Evolutionary conservation across 2,888 invertebrate genomes (phyloP), one percentile per base, ranked within the genome.

Genomic region (Anorthoa munda): DNA sequence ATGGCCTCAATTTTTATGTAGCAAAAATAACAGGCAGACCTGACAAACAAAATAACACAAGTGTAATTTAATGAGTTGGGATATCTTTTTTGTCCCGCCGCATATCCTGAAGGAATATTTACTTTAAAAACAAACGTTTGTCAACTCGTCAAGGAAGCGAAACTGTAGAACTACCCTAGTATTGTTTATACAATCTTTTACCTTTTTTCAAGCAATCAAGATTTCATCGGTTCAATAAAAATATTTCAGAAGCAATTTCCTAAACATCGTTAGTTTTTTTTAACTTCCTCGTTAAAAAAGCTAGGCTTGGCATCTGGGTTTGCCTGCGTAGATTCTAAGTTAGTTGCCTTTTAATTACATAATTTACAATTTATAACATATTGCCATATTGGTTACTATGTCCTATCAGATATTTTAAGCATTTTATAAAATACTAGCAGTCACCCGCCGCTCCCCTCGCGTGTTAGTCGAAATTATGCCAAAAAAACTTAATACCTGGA

Each of bases 141-240:
- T 81, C 81, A 83, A n/a, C 65, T 69, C 56, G 61, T 56, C 39
- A 59, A 85, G 81, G 86, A 84, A 83, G 67, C 26, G 60, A 72
- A 81, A 70, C 74, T 67, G n/a, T 39, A 67, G 70, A 72, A 68
- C 46, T n/a, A 31, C 31, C 58, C 51, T 72, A 39, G 69, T 59
- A 69, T 84, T 84, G 72, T 83, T 65, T 51, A 61, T 21, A 61
- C 21, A 39, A 66, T 64, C 9, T 67, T 73, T 75, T 75, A 60
- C 50, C 26, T 63, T 73, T 76, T 81, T 73, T 71, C 12, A 58
- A 66, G 39, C 56, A n/a, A 84, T 84, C 26, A 84, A 75, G 61
- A 61, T 75, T 74, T 84, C 86, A 68, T 72, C 86, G 64, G 50
- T n/a, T n/a, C 66, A 66, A 79, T 84, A 72, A 72, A 69, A 51